A percentile compares a stretch with the other conserved stretches of the same genome.
Evolutionary conservation across 2,888 invertebrate genomes (phyloP).

Genomic region (Brachyopa scutellaris): DNA sequence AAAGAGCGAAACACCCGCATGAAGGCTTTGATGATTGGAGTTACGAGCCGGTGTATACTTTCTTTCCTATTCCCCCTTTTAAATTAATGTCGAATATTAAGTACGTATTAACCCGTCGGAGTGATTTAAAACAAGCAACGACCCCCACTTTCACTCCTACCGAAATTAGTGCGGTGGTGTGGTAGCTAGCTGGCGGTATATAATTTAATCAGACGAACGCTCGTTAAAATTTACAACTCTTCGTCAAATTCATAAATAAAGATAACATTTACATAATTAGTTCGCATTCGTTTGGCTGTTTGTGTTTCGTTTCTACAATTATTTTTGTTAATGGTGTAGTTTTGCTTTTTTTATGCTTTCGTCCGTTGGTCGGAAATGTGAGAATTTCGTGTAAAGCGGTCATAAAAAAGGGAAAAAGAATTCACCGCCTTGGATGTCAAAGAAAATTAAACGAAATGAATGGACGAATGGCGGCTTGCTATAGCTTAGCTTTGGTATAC

Average conservation of each 20-base stretch:
- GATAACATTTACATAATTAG: slow-evolving; percentile 72
- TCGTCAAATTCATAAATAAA: slow-evolving; percentile 72
- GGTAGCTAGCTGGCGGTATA: background rate
- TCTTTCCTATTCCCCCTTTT: background rate
- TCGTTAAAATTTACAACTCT: slow-evolving; percentile 72
- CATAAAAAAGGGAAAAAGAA: slow-evolving; percentile 36
- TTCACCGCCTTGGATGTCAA: background rate
- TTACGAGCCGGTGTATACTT: background rate
- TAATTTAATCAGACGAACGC: slow-evolving; percentile 66
- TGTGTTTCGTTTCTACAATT: slow-evolving; percentile 21
- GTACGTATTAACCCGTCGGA: slow-evolving; percentile 30
- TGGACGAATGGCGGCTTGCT: background rate
- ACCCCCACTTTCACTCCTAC: background rate
- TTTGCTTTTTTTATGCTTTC: slow-evolving; percentile 3
- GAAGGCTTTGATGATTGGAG: background rate
- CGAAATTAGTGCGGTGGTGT: slow-evolving; percentile 16
- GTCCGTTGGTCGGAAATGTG: slow-evolving; percentile 49
- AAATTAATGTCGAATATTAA: slow-evolving; percentile 26
- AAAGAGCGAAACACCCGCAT: slow-evolving; percentile 26
- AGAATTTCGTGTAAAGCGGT: slow-evolving; percentile 59
- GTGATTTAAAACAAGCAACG: slow-evolving; percentile 30
- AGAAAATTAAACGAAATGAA: slow-evolving; percentile 36
- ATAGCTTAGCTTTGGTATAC: too few relatives aligned
- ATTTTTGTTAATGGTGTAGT: background rate
- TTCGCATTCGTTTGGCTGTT: slow-evolving; percentile 45